A percentile compares a stretch with the other conserved stretches of the same genome.
phyloP scores from a whole-genome alignment of 2,888 invertebrate genomes.

The Apotomis betuletana region DNA sequence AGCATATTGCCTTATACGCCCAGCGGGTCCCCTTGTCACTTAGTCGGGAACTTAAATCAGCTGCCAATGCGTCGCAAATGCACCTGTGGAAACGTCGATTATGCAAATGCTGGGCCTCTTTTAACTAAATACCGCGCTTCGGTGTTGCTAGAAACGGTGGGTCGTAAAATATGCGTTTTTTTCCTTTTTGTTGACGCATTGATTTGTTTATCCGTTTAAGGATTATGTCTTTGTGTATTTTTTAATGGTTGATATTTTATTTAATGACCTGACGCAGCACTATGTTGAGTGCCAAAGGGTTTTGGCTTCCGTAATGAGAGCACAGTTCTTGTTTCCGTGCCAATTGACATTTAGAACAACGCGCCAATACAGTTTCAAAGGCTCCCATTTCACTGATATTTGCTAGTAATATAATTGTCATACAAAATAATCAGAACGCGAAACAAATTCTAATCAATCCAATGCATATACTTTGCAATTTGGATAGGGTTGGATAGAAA shows the following conservation, averaged over 20 bases:
- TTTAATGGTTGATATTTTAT: neutral
- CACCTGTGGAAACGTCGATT: constrained; percentile 81
- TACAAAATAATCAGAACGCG: neutral
- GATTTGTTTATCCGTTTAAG: constrained; percentile 34
- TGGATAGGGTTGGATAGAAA: neutral
- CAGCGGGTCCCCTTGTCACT: constrained; percentile 70
- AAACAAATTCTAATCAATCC: neutral
- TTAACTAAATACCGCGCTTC: constrained; percentile 72
- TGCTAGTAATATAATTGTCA: too few species aligned
- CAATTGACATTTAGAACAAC: too few species aligned
- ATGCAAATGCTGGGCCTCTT: constrained; percentile 74
- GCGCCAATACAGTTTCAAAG: too few species aligned
- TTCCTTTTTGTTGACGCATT: constrained; percentile 35
- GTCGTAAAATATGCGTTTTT: constrained; percentile 55
- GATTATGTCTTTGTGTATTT: neutral
- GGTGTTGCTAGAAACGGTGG: constrained; percentile 57
- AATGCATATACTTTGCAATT: too few species aligned
- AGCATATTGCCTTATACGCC: constrained; percentile 76
- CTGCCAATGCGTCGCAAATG: constrained; percentile 67
- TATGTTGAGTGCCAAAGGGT: neutral
- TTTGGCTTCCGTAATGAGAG: too few species aligned
- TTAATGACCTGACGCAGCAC: too few species aligned
- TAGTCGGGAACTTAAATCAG: constrained; percentile 74
- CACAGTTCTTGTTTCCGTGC: too few species aligned
- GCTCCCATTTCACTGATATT: too few species aligned